Evolutionary conservation across 2,797 vertebrate genomes (phyloP).

Genomic region (Tangara arthus): DNA sequence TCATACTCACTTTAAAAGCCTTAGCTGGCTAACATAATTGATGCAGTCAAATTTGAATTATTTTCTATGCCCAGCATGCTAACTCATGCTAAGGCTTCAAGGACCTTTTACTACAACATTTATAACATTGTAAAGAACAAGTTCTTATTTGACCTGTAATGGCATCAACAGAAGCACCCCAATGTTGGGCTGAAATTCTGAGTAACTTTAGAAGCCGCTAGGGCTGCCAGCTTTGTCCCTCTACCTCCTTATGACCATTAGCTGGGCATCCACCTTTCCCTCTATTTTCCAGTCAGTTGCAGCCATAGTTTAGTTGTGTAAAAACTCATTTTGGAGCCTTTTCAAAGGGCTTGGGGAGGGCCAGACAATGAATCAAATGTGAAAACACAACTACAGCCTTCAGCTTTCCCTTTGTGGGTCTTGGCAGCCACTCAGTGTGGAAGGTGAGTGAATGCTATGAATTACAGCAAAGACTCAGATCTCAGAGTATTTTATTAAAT

Average conservation of each 20-base stretch:
- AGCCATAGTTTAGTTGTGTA: not conserved
- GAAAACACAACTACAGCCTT: not conserved
- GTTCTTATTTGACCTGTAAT: not conserved
- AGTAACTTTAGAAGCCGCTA: not conserved
- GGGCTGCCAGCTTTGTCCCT: not conserved
- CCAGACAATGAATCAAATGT: not conserved
- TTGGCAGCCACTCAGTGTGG: not conserved
- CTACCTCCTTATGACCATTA: not conserved
- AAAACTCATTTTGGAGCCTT: not conserved
- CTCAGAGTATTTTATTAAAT: not conserved
- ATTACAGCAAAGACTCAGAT: not conserved
- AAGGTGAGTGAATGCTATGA: not conserved
- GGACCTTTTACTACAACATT: not conserved
- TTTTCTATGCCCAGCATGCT: not conserved
- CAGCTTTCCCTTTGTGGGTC: not conserved
- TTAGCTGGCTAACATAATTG: not conserved
- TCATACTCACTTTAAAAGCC: not conserved
- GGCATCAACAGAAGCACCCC: not conserved
- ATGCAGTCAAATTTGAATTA: not conserved
- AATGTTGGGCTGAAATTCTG: not conserved
- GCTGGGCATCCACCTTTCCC: not conserved
- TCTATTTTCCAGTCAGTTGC: not conserved
- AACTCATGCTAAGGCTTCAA: not conserved
- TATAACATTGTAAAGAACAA: not conserved
- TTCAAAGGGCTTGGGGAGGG: not conserved